A percentile compares a stretch with the other conserved stretches of the same genome.
Evolutionary conservation across 1,140 invertebrate genomes (phyloP).

Genomic region (Zaprionus camerounensis): DNA sequence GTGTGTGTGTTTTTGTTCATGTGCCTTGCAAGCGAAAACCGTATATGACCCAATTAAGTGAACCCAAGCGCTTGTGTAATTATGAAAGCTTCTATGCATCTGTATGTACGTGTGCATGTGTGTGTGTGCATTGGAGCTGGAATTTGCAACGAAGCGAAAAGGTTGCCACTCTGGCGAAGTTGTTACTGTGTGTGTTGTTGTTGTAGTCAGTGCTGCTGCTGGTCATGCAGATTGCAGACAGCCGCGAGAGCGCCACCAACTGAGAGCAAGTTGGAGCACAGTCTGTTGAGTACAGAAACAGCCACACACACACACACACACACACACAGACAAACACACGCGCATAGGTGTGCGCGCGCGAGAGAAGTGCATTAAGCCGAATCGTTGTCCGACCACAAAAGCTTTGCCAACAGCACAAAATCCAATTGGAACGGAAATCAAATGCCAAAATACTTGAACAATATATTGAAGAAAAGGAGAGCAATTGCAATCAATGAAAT

Average conservation of each 20-base stretch:
- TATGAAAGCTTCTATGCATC: slow-evolving; percentile 61
- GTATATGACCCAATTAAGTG: slow-evolving; percentile 80
- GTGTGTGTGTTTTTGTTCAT: slow-evolving; percentile 19
- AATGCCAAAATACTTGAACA: slow-evolving; percentile 26
- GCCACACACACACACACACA: background rate
- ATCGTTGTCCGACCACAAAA: slow-evolving; percentile 50
- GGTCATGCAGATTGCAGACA: slow-evolving; percentile 74
- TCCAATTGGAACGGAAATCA: slow-evolving; percentile 64
- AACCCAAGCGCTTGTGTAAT: slow-evolving; percentile 70
- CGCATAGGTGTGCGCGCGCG: background rate
- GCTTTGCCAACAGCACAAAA: slow-evolving; percentile 38
- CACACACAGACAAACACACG: background rate
- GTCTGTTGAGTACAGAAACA: slow-evolving; percentile 34
- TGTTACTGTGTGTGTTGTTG: slow-evolving; percentile 44
- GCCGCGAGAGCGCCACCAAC: slow-evolving; percentile 38
- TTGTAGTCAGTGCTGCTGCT: slow-evolving; percentile 46
- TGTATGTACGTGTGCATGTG: slow-evolving; percentile 10
- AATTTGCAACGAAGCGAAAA: slow-evolving; percentile 80
- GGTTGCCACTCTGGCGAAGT: slow-evolving; percentile 70
- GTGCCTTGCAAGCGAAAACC: slow-evolving; percentile 66
- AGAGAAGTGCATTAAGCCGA: slow-evolving; percentile 57
- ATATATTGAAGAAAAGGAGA: slow-evolving; percentile 9
- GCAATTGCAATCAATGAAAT: slow-evolving; percentile 21
- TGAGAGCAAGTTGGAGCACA: slow-evolving; percentile 39
- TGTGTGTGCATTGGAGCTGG: slow-evolving; percentile 71